Evolutionary conservation across 2,888 invertebrate species (phyloP), one percentile per base, ranked within the genome.

Genomic region (Hyles lineata): DNA sequence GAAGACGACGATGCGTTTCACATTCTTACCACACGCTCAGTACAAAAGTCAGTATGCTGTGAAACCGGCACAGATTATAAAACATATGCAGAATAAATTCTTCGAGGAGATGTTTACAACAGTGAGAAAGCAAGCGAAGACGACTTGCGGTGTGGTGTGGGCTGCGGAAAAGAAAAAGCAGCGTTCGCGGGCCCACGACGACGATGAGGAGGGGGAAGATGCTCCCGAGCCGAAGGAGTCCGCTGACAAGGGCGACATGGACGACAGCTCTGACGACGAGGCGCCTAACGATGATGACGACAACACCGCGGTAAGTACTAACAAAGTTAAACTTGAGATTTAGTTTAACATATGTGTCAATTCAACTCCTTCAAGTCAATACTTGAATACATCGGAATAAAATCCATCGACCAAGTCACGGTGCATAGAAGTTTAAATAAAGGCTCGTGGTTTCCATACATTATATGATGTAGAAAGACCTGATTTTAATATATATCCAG

Each of bases 31-130:
- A 0, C 92, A 96, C 61, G 92, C 96, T 29, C 96, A 96, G 52
- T 99, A 99, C 85, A 96, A 96, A 81, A 95, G 96, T 2, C 96
- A 97, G 71, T 97, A 96, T 80, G 93, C 95, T 70, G 95, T 98
- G 2, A 96, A 96, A 71, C 97, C 98, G 0, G 91, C 95, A 60
- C 91, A 95, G 70, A 95, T 98, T 32, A 90, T 98, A 35, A 95
- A 96, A 58, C 96, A 96, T 83, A 97, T 99, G 93, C 97, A 98
- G 84, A 95, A 95, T 2, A 91, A 89, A 21, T 98, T 97, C 86
- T 96, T 98, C 78, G 92, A 90, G n/a, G 93, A 95, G 71, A 93
- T 98, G 89, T 96, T 98, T 81, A 82, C 89, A 0, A 91, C 95
- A 3, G 95, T 97, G 19, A 92, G 95, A 50, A 96, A 95, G 83